phyloP scores from a whole-genome alignment of 2,888 invertebrate genomes.

The Heliconius ethilla region DNA sequence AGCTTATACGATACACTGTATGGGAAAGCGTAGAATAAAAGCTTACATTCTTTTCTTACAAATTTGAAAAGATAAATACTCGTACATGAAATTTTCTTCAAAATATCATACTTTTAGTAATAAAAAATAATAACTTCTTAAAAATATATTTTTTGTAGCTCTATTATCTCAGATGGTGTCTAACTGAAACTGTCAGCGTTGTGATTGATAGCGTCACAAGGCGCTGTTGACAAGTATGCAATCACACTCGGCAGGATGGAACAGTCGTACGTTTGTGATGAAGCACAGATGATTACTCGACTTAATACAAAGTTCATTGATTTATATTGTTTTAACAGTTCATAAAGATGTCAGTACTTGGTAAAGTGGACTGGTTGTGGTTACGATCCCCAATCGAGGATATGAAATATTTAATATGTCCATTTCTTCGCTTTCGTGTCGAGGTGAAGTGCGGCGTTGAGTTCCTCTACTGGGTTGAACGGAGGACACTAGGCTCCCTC shows the following conservation, averaged over 20 bases:
- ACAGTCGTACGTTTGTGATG: neutral
- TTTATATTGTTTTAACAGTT: neutral
- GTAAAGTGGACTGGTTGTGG: too few relatives aligned
- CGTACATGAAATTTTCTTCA: neutral
- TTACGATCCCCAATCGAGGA: too few relatives aligned
- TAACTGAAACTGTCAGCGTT: conserved; percentile 4
- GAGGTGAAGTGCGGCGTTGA: too few relatives aligned
- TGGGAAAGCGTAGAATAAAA: neutral
- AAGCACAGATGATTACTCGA: neutral
- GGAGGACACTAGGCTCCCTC: too few relatives aligned
- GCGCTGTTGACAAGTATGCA: conserved; percentile 1
- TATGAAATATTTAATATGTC: too few relatives aligned
- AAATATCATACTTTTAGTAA: neutral
- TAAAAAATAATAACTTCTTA: neutral
- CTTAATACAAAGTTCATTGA: neutral
- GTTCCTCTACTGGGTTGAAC: too few relatives aligned
- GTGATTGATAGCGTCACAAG: conserved; percentile 4
- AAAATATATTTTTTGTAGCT: neutral
- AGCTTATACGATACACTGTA: neutral
- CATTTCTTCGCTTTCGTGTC: too few relatives aligned
- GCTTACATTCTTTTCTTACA: neutral
- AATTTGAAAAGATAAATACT: neutral
- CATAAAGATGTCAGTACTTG: neutral
- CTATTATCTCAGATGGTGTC: neutral
- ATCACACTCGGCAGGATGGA: neutral